Evolutionary conservation across 2,113 vertebrate genomes (phyloP).

Genomic region (Heterochromis multidens): DNA sequence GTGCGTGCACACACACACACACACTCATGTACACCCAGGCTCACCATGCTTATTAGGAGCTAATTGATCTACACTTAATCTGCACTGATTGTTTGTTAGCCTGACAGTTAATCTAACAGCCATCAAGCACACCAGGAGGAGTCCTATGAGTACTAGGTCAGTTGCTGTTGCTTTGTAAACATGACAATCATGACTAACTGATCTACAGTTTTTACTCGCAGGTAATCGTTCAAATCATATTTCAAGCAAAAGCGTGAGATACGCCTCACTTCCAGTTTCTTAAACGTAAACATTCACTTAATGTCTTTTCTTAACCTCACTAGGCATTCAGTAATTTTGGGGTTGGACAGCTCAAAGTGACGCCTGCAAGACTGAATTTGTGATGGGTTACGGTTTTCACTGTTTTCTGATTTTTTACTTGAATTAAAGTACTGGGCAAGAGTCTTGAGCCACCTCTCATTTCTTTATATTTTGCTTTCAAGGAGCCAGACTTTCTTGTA

Average conservation of each 20-base stretch:
- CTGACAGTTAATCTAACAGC: conserved; percentile 38
- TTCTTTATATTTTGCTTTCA: background rate
- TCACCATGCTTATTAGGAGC: conserved; percentile 52
- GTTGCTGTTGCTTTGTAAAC: background rate
- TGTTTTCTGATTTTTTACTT: background rate
- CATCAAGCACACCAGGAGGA: background rate
- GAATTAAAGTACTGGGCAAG: background rate
- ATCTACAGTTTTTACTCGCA: background rate
- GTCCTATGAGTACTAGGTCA: background rate
- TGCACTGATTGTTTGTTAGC: conserved; percentile 44
- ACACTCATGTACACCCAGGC: conserved; percentile 20
- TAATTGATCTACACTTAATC: conserved; percentile 68
- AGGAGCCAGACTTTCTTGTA: background rate
- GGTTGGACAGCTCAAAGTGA: background rate
- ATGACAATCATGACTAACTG: background rate
- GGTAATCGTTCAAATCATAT: background rate
- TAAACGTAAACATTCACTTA: background rate
- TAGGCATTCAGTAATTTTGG: background rate
- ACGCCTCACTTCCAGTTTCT: background rate
- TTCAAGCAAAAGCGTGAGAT: background rate
- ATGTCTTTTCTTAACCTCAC: background rate
- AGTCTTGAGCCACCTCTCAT: background rate
- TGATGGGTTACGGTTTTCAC: background rate
- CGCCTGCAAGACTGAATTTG: background rate
- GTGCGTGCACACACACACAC: background rate